Evolutionary conservation across 2,113 vertebrate species (phyloP).

Genomic region (Pterocles gutturalis): DNA sequence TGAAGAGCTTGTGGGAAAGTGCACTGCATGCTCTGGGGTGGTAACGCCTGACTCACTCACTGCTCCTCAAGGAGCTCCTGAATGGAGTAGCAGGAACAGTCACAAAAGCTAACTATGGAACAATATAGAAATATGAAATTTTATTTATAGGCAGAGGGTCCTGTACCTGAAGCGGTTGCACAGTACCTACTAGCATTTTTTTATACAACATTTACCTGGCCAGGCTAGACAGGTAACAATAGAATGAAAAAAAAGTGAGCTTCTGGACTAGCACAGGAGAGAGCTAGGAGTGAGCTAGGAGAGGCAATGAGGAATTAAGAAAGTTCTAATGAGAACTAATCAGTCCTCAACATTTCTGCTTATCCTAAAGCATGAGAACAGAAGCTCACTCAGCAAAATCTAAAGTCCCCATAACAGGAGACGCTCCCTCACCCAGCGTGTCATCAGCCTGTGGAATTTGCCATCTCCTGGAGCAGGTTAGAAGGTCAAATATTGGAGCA

Average conservation of each 20-base stretch:
- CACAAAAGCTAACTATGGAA: neutral
- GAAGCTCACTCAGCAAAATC: neutral
- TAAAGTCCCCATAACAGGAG: neutral
- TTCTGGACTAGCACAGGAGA: neutral
- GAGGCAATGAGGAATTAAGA: neutral
- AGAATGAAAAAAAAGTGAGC: neutral
- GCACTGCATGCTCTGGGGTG: neutral
- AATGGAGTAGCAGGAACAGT: neutral
- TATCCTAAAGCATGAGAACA: neutral
- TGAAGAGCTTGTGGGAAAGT: neutral
- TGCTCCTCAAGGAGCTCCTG: neutral
- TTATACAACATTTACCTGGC: neutral
- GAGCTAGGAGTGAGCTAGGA: neutral
- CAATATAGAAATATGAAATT: neutral
- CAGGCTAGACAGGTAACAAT: neutral
- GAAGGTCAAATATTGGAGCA: slow-evolving; percentile 23
- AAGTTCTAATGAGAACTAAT: neutral
- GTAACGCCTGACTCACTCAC: neutral
- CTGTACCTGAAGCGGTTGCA: neutral
- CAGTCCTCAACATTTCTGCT: neutral
- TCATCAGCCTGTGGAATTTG: slow-evolving; percentile 27
- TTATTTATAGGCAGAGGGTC: too few species aligned
- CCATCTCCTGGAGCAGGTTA: slow-evolving; percentile 24
- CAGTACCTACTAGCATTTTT: neutral
- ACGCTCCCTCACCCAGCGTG: neutral